A percentile compares a stretch with the other conserved stretches of the same genome.
Evolutionary conservation across 1,140 invertebrate species (phyloP).

Genomic region (Probaryconus sp.): DNA sequence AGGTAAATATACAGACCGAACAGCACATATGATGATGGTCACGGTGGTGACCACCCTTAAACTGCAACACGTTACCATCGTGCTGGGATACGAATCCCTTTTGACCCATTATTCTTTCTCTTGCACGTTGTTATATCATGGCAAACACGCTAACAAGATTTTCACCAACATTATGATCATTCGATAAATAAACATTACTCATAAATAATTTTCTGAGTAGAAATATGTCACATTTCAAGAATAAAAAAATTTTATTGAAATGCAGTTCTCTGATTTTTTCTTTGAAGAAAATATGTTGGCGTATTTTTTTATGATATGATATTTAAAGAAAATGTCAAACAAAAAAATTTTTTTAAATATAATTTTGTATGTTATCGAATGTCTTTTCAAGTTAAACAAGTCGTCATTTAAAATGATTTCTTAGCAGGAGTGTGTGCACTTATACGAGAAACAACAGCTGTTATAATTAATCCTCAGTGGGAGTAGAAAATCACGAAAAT

Average conservation of each 20-base stretch:
- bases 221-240: too few species aligned
- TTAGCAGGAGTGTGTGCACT: conserved; percentile 32
- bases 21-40: conserved; percentile 59
- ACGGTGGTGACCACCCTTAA: conserved; percentile 61
- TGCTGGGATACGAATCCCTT: conserved; percentile 32
- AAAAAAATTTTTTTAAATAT: too few species aligned
- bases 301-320: too few species aligned
- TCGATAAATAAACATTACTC: neutral
- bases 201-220: too few species aligned
- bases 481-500: conserved; percentile 57
- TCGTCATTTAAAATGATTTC: conserved; percentile 15
- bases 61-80: conserved; percentile 31
- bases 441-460: conserved; percentile 59
- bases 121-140: conserved; percentile 25
- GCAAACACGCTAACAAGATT: conserved; percentile 31
- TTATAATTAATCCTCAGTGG: conserved; percentile 68
- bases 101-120: conserved; percentile 56
- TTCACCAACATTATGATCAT: conserved; percentile 3
- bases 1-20: conserved; percentile 52
- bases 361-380: too few species aligned
- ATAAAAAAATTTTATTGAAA: too few species aligned
- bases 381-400: conserved; percentile 26
- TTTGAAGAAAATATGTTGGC: too few species aligned
- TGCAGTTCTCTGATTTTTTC: too few species aligned
- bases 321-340: too few species aligned